A percentile compares a stretch with the other conserved stretches of the same genome.
These are phyloP conservation scores for Chelonia mydas DNA, from an alignment of 2,797 vertebrate genomes.

Conservation along the genomic window DNA sequence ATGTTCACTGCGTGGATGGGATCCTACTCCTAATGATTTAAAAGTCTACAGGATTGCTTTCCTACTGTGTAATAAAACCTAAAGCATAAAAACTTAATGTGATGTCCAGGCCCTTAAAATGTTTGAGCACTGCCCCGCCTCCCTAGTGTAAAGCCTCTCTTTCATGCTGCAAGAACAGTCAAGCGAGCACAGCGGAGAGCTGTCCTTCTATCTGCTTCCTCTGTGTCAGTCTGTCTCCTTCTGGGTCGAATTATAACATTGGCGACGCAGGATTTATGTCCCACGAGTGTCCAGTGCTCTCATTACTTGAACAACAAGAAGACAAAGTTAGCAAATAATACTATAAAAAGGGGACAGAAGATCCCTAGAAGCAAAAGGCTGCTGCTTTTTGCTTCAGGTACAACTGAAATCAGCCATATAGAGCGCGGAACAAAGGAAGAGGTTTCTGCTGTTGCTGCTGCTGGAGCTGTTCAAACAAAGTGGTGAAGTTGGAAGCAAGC, in stretches of 20 bases:
- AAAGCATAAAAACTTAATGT: neutral
- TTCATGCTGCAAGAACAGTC: neutral
- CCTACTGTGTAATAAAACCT: neutral
- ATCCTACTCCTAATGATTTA: neutral
- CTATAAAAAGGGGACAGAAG: neutral
- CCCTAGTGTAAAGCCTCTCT: neutral
- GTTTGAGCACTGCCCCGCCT: neutral
- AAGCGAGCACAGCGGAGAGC: neutral
- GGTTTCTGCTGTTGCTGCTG: neutral
- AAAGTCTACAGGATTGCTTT: neutral
- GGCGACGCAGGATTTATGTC: neutral
- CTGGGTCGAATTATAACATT: neutral
- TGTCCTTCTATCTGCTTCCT: neutral
- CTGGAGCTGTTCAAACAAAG: neutral
- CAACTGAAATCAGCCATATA: neutral
- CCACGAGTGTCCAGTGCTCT: neutral
- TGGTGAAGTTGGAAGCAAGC: neutral
- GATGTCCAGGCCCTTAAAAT: neutral
- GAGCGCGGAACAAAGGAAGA: neutral
- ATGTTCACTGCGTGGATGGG: neutral
- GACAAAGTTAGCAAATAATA: neutral
- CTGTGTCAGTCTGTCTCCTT: neutral
- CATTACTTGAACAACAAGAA: neutral
- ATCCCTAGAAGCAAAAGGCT: neutral
- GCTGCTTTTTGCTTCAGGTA: neutral